Conservation (phyloP, 2,888 invertebrate genomes). For the Microchrysa polita region DNA sequence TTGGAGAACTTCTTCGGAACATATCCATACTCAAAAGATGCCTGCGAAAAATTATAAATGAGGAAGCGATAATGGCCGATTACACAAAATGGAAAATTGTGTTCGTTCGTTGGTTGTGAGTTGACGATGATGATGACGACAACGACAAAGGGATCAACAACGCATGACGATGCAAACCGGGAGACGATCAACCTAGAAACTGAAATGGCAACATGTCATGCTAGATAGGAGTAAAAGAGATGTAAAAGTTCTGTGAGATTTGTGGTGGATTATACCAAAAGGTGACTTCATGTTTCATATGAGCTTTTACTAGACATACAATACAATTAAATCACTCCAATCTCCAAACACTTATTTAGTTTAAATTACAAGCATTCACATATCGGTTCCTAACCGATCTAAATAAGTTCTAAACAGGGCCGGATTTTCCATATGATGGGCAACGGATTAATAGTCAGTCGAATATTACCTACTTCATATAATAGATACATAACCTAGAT, state of each 20-base stretch:
- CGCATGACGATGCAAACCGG: not conserved
- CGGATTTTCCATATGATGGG: too few relatives aligned
- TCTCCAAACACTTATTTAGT: too few relatives aligned
- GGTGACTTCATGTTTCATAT: too few relatives aligned
- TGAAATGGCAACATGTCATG: not conserved
- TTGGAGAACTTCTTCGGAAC: not conserved
- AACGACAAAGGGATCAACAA: not conserved
- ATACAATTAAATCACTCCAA: too few relatives aligned
- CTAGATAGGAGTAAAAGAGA: not conserved
- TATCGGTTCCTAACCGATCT: too few relatives aligned
- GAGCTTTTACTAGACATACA: too few relatives aligned
- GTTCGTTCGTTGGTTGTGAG: constrained; percentile 39
- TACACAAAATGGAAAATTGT: constrained; percentile 52
- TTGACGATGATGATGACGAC: constrained; percentile 34
- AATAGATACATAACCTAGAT: too few relatives aligned
- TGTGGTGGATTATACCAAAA: too few relatives aligned
- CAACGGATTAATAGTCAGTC: too few relatives aligned
- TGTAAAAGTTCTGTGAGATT: constrained; percentile 25
- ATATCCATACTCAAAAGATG: not conserved
- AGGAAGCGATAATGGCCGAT: constrained; percentile 52
- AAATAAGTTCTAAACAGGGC: too few relatives aligned
- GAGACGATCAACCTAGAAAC: not conserved
- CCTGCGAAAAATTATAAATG: constrained; percentile 45
- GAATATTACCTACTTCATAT: too few relatives aligned
- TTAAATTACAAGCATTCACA: too few relatives aligned